Conservation (phyloP, 2,888 invertebrate genomes). For the Cerastoderma edule region DNA sequence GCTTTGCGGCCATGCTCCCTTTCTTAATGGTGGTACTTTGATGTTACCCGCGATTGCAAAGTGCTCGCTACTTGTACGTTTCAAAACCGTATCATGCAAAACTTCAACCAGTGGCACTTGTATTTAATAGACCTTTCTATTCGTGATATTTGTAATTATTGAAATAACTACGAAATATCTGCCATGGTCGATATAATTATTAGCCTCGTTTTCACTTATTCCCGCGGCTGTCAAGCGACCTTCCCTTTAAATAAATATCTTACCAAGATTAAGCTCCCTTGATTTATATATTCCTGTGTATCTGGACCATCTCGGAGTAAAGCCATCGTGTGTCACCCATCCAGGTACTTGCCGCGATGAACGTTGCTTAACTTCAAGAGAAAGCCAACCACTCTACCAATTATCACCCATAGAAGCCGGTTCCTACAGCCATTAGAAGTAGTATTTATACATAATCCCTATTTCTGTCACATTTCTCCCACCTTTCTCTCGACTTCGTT, state of each 20-base stretch:
- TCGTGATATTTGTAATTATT: background rate
- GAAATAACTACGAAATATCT: background rate
- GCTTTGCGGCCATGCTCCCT: constrained; percentile 2
- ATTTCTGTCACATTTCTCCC: no score
- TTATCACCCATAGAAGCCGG: no score
- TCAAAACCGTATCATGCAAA: background rate
- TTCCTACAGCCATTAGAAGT: no score
- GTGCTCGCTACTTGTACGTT: background rate
- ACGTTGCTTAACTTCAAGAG: no score
- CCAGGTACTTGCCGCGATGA: no score
- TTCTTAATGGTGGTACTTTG: background rate
- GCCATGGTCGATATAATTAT: background rate
- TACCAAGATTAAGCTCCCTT: constrained; percentile 42
- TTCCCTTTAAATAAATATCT: constrained; percentile 60
- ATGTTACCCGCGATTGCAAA: background rate
- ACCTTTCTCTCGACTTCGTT: no score
- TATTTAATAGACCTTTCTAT: background rate
- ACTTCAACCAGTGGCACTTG: background rate
- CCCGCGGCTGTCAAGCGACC: constrained; percentile 55
- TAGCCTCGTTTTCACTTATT: constrained; percentile 69
- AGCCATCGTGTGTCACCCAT: no score
- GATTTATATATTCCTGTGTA: no score
- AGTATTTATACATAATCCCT: no score
- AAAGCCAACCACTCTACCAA: no score
- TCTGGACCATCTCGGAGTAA: no score